A percentile compares a stretch with the other conserved stretches of the same genome.
These are phyloP conservation scores for Botia almorhae DNA, from an alignment of 2,797 vertebrate genomes.

Conservation along the genomic window DNA sequence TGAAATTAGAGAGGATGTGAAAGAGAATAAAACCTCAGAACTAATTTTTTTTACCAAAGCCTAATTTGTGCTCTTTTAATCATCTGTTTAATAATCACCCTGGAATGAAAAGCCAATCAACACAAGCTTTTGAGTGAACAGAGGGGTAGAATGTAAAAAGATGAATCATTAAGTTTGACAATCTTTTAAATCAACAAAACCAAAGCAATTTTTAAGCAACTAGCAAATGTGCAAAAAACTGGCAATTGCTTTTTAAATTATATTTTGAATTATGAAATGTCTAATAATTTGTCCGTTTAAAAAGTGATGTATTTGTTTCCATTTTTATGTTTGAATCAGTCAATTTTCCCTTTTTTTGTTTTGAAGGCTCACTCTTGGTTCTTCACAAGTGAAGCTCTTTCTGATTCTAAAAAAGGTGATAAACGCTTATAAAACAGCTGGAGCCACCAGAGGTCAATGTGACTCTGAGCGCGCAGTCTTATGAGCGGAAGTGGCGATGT, in stretches of 20 bases:
- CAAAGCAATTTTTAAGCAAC: no score
- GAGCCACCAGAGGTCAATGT: conserved; percentile 25
- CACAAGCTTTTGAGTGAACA: background rate
- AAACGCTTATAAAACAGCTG: background rate
- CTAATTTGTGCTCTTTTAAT: background rate
- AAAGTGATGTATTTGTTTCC: no score
- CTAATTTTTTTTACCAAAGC: background rate
- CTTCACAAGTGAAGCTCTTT: background rate
- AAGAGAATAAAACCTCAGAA: background rate
- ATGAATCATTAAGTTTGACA: background rate
- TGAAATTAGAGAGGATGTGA: conserved; percentile 8
- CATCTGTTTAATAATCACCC: background rate
- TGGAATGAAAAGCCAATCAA: conserved; percentile 1
- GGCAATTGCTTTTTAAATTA: no score
- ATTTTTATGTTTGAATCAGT: no score
- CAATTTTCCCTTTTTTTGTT: no score
- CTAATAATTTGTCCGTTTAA: no score
- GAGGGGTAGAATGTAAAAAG: background rate
- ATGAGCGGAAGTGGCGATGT: background rate
- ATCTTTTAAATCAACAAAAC: background rate
- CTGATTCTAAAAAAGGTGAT: background rate
- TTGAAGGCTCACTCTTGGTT: no score
- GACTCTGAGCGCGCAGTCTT: background rate
- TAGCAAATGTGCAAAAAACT: no score
- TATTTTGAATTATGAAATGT: no score